Conservation (phyloP, 1,140 invertebrate genomes). For the Aradophagus sp. region DNA sequence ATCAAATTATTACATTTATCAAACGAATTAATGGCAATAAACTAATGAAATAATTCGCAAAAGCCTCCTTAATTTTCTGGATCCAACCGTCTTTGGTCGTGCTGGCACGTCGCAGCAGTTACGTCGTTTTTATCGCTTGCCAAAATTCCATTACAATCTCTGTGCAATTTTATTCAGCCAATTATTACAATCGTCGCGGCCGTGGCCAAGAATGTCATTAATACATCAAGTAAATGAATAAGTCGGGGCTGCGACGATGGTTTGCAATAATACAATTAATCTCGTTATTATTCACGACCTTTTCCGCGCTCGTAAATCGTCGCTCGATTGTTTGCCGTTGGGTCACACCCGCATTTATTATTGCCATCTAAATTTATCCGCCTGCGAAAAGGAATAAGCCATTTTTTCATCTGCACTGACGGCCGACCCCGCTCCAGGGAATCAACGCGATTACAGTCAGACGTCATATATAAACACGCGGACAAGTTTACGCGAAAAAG, state of each 20-base stretch:
- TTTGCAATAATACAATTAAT: constrained; percentile 26
- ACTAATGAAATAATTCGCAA: too few species aligned
- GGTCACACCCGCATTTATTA: constrained; percentile 13
- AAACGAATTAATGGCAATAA: too few species aligned
- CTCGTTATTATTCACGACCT: too few species aligned
- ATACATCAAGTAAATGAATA: constrained; percentile 35
- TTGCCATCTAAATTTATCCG: constrained; percentile 21
- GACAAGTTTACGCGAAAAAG: too few species aligned
- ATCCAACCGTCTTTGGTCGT: too few species aligned
- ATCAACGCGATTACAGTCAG: constrained; percentile 29
- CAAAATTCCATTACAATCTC: constrained; percentile 11
- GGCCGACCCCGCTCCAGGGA: constrained; percentile 14
- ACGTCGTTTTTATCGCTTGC: constrained; percentile 18
- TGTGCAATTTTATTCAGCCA: constrained; percentile 24
- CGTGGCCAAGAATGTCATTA: constrained; percentile 38
- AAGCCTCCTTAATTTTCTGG: too few species aligned
- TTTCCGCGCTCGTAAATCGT: constrained; percentile 1
- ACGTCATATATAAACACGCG: constrained; percentile 9
- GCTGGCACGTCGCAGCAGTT: too few species aligned
- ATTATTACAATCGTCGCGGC: constrained; percentile 41
- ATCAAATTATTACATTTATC: too few species aligned
- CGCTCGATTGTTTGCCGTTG: constrained; percentile 8
- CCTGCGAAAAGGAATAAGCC: constrained; percentile 8
- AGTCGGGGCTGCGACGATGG: not conserved
- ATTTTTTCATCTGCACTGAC: constrained; percentile 16